Evolutionary conservation across 2,888 invertebrate genomes (phyloP), one percentile per base, ranked within the genome.

Genomic region (Cyrtodaria siliqua): DNA sequence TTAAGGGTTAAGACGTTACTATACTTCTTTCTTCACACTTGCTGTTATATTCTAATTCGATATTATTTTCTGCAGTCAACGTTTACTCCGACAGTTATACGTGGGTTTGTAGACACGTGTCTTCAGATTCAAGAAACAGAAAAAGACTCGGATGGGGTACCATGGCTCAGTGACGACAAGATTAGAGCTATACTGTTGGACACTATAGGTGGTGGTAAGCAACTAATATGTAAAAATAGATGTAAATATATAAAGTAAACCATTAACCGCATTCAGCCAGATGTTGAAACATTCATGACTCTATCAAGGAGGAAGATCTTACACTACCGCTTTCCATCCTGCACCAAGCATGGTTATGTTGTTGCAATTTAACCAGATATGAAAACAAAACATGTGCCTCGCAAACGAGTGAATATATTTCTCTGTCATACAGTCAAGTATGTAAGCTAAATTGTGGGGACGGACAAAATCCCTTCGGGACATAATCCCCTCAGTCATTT

Each of bases 31-130:
- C n/a, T n/a, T n/a, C n/a, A n/a, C n/a, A n/a, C n/a, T n/a, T n/a
- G n/a, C n/a, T n/a, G n/a, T n/a, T n/a, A n/a, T n/a, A n/a, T n/a
- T n/a, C n/a, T n/a, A n/a, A n/a, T n/a, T n/a, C n/a, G n/a, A n/a
- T n/a, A n/a, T n/a, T n/a, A n/a, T n/a, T n/a, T 3, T 18, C 42
- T 70, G n/a, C 44, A 80, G 80, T 42, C 33, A 2, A 73, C 66
- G 2, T 80, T 56, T 59, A 64, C 38, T 12, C 26, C 62, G 0
- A 71, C 61, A 2, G 26, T 29, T 1, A 56, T n/a, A 0, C 16
- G 80, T n/a, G 80, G 80, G 12, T 56, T 80, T 12, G 80, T 80
- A 3, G 80, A 76, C 55, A 70, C 67, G 8, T 80, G 75, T 52
- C 64, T 76, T 27, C 16, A 49, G n/a, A 73, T 76, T 18, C 75